A percentile compares a stretch with the other conserved stretches of the same genome.
These are phyloP conservation scores for Takifugu flavidus DNA, from an alignment of 2,113 vertebrate species.

Conservation along the genomic window DNA sequence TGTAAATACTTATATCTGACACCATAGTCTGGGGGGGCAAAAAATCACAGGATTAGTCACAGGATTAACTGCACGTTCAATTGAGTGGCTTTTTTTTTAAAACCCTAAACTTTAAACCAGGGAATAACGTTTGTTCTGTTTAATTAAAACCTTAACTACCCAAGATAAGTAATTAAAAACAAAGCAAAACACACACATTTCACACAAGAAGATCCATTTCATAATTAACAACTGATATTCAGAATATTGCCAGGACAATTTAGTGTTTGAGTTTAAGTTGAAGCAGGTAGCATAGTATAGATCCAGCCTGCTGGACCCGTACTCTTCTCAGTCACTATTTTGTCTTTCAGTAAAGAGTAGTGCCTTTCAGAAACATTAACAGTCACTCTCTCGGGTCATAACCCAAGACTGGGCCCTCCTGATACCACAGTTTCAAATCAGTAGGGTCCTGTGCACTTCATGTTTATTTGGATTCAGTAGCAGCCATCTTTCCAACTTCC, in stretches of 20 bases:
- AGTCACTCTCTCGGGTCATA: conserved; percentile 41
- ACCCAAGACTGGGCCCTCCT: conserved; percentile 29
- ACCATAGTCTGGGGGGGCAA: conserved; percentile 40
- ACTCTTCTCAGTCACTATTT: conserved; percentile 21
- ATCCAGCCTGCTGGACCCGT: conserved; percentile 94
- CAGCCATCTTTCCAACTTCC: conserved; percentile 96
- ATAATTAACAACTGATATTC: conserved; percentile 45
- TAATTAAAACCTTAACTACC: conserved; percentile 33
- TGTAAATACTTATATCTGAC: conserved; percentile 35
- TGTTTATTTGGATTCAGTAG: conserved; percentile 78
- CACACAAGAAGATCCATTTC: conserved; percentile 22
- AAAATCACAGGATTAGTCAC: conserved; percentile 41
- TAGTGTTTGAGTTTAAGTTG: conserved; percentile 30
- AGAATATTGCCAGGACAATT: conserved; percentile 57
- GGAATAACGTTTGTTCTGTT: conserved; percentile 28
- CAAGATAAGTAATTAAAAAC: conserved; percentile 37
- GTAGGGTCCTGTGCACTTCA: conserved; percentile 46
- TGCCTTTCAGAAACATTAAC: conserved; percentile 45
- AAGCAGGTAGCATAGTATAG: conserved; percentile 36
- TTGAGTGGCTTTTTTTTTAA: conserved; percentile 19
- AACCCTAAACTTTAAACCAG: conserved; percentile 13
- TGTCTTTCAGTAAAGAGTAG: conserved; percentile 18
- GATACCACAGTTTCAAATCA: conserved; percentile 23
- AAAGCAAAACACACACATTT: conserved; percentile 8
- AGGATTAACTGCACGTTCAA: conserved; percentile 56